Evolutionary conservation across 2,888 invertebrate genomes (phyloP).

Genomic region (Tiphia femorata): DNA sequence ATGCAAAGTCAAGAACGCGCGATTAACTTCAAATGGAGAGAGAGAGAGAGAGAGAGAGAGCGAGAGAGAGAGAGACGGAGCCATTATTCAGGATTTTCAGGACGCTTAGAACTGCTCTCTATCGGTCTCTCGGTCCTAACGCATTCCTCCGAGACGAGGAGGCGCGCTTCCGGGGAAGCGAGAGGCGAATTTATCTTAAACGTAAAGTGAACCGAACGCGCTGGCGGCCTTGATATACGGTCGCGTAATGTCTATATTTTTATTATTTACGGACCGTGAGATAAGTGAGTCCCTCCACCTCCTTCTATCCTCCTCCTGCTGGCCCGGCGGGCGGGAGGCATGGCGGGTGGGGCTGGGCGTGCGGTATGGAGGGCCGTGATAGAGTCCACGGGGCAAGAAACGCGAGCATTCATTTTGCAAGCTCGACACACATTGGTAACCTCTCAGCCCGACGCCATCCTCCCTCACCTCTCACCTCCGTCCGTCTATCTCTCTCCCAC

Average conservation of each 20-base stretch:
- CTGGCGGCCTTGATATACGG: slow-evolving; percentile 64
- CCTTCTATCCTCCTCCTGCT: slow-evolving; percentile 23
- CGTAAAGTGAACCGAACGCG: slow-evolving; percentile 57
- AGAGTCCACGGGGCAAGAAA: slow-evolving; percentile 60
- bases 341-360: too few relatives aligned
- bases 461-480: slow-evolving; percentile 10
- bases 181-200: slow-evolving; percentile 56
- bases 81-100: too few relatives aligned
- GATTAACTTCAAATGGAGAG: too few relatives aligned
- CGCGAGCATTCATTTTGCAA: slow-evolving; percentile 55
- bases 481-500: neutral
- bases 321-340: slow-evolving; percentile 21
- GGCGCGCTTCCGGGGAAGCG: neutral
- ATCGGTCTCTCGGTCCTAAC: too few relatives aligned
- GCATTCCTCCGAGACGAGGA: slow-evolving; percentile 35
- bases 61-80: too few relatives aligned
- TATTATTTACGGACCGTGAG: slow-evolving; percentile 67
- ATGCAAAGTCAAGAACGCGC: too few relatives aligned
- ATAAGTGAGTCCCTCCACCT: slow-evolving; percentile 57
- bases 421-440: slow-evolving; percentile 50
- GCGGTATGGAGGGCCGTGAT: slow-evolving; percentile 53
- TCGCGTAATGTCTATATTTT: slow-evolving; percentile 67
- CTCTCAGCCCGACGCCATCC: slow-evolving; percentile 46
- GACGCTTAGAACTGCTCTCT: too few relatives aligned
- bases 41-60: too few relatives aligned